Conservation (phyloP, 2,888 invertebrate genomes). For the Noctuana brunneofusca region DNA sequence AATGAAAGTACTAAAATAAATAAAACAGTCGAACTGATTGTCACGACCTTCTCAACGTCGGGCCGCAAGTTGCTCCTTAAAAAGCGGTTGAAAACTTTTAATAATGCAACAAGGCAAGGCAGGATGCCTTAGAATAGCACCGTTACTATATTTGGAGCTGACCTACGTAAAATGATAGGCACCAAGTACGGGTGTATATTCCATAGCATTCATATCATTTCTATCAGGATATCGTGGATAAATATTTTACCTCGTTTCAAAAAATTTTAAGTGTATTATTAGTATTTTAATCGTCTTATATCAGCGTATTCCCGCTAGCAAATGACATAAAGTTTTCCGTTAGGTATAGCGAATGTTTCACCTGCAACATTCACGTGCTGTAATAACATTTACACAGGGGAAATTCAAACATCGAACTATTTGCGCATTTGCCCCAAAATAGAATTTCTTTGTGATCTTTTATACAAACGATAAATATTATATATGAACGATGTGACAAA, state of each 20-base stretch:
- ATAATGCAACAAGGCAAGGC: too few relatives aligned
- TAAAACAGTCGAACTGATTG: too few relatives aligned
- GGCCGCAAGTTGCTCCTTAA: too few relatives aligned
- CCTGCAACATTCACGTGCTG: constrained; percentile 66
- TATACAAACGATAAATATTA: constrained; percentile 74
- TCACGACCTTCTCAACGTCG: too few relatives aligned
- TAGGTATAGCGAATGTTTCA: constrained; percentile 72
- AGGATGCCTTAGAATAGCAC: too few relatives aligned
- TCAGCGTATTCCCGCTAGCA: constrained; percentile 3
- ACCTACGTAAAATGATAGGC: too few relatives aligned
- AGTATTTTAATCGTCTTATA: constrained; percentile 7
- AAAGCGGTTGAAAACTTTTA: too few relatives aligned
- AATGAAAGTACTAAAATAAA: not conserved
- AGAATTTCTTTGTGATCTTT: constrained; percentile 72
- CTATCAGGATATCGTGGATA: not conserved
- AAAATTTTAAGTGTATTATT: not conserved
- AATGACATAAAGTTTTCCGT: constrained; percentile 38
- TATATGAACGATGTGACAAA: constrained; percentile 72
- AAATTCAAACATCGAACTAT: constrained; percentile 81
- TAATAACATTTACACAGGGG: constrained; percentile 80
- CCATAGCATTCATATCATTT: too few relatives aligned
- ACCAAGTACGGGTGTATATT: too few relatives aligned
- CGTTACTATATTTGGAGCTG: too few relatives aligned
- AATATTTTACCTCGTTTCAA: too few relatives aligned
- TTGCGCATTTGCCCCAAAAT: constrained; percentile 76